These are phyloP conservation scores for Drosophila virilis DNA, from an alignment of 1,140 invertebrate genomes.

Conservation along the genomic window DNA sequence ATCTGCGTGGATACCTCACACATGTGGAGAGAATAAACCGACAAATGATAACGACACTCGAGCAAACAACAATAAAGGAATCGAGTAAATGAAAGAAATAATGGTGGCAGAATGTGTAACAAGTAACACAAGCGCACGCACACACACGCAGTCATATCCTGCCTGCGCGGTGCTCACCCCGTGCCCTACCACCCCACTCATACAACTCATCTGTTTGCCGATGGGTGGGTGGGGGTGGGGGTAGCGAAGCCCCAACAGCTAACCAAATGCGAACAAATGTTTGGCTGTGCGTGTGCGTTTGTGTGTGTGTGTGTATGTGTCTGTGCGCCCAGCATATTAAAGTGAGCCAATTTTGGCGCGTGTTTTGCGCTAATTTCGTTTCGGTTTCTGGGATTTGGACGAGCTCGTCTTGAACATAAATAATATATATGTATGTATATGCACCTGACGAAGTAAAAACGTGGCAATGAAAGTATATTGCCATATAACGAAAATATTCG, in stretches of 20 bases:
- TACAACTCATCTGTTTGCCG: background rate
- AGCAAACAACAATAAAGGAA: slow-evolving; percentile 82
- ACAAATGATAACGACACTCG: slow-evolving; percentile 81
- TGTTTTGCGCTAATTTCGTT: slow-evolving; percentile 32
- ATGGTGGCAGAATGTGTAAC: slow-evolving; percentile 74
- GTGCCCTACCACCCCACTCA: background rate
- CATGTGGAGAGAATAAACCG: slow-evolving; percentile 74
- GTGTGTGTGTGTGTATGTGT: slow-evolving; percentile 35
- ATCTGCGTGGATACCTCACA: slow-evolving; percentile 30
- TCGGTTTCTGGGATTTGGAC: slow-evolving; percentile 20
- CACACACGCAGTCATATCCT: slow-evolving; percentile 4
- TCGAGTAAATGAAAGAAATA: slow-evolving; percentile 80
- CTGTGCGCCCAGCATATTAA: slow-evolving; percentile 60
- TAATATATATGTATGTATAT: slow-evolving; percentile 16
- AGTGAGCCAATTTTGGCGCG: slow-evolving; percentile 62
- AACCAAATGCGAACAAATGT: slow-evolving; percentile 54
- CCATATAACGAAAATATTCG: slow-evolving; percentile 7
- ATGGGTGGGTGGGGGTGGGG: no score
- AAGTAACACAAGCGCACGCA: slow-evolving; percentile 62
- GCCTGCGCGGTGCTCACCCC: background rate
- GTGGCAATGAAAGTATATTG: slow-evolving; percentile 2
- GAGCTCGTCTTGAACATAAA: slow-evolving; percentile 29
- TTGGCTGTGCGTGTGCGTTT: slow-evolving; percentile 28
- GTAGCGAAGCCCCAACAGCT: slow-evolving; percentile 13
- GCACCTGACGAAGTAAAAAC: slow-evolving; percentile 15